Percentiles rank a stretch among this genome's conserved stretches.
phyloP scores from a whole-genome alignment of 1,140 invertebrate species.

The Tyrophagus putrescentiae region DNA sequence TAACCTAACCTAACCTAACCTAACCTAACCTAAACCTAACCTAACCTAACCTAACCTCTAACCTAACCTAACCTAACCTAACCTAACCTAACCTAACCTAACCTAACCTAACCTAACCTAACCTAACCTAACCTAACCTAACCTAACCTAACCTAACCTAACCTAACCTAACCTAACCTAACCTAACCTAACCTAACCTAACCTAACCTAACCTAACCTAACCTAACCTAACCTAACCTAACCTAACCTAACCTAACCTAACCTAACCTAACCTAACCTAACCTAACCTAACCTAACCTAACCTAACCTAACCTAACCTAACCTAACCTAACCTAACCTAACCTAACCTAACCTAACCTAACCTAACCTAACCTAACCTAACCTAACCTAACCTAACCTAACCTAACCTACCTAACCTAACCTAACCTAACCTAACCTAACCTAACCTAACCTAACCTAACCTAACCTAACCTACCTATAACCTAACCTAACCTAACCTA shows the following conservation, averaged over 20 bases:
- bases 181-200: conserved; percentile 25
- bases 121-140: conserved; percentile 23
- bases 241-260: conserved; percentile 27
- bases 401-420: conserved; percentile 21
- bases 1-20: conserved; percentile 21
- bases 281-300: conserved; percentile 22
- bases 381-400: conserved; percentile 25
- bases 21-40: conserved; percentile 27
- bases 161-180: conserved; percentile 22
- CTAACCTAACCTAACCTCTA: conserved; percentile 17
- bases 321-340: conserved; percentile 26
- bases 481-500: too few species aligned
- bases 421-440: background rate
- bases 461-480: too few species aligned
- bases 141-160: conserved; percentile 1
- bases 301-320: conserved; percentile 21
- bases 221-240: conserved; percentile 25
- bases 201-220: conserved; percentile 24
- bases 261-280: conserved; percentile 26
- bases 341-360: conserved; percentile 29
- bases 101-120: conserved; percentile 26
- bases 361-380: conserved; percentile 25
- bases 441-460: background rate
- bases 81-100: conserved; percentile 25
- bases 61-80: conserved; percentile 26